Evolutionary conservation across 2,797 vertebrate genomes (phyloP).

Genomic region (Passerculus sandwichensis): DNA sequence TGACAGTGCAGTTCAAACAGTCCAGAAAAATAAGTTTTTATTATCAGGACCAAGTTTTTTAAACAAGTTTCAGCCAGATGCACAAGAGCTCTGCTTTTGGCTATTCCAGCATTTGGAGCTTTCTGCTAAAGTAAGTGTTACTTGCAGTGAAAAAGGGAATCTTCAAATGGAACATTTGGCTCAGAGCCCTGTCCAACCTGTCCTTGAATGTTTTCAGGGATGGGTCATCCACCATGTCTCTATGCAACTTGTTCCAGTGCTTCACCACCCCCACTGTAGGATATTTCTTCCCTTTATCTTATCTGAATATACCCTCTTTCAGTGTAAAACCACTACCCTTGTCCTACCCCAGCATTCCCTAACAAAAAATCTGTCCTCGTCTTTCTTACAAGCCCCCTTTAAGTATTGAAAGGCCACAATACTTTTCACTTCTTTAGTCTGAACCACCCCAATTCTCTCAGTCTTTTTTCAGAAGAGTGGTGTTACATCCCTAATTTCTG

Average conservation of each 20-base stretch:
- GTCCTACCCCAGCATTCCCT: not conserved
- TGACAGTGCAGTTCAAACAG: not conserved
- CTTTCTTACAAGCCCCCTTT: not conserved
- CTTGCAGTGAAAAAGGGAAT: not conserved
- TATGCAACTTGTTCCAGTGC: not conserved
- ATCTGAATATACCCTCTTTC: not conserved
- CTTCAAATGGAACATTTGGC: not conserved
- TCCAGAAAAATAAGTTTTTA: not conserved
- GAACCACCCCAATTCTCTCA: not conserved
- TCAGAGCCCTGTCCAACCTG: not conserved
- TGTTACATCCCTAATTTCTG: not conserved
- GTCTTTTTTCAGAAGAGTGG: not conserved
- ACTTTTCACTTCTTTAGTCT: not conserved
- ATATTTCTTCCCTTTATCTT: not conserved
- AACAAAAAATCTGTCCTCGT: not conserved
- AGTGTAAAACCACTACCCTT: not conserved
- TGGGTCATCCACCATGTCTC: accelerated
- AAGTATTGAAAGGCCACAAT: not conserved
- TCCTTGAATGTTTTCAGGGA: not conserved
- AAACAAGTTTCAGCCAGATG: not conserved
- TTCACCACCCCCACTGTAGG: accelerated
- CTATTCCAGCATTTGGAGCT: not conserved
- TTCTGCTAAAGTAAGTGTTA: not conserved
- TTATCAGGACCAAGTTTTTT: not conserved
- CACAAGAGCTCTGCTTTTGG: not conserved